Percentiles rank a stretch among this genome's conserved stretches.
Evolutionary conservation across 2,113 vertebrate species (phyloP).

Genomic region (Grammomys dolichurus): DNA sequence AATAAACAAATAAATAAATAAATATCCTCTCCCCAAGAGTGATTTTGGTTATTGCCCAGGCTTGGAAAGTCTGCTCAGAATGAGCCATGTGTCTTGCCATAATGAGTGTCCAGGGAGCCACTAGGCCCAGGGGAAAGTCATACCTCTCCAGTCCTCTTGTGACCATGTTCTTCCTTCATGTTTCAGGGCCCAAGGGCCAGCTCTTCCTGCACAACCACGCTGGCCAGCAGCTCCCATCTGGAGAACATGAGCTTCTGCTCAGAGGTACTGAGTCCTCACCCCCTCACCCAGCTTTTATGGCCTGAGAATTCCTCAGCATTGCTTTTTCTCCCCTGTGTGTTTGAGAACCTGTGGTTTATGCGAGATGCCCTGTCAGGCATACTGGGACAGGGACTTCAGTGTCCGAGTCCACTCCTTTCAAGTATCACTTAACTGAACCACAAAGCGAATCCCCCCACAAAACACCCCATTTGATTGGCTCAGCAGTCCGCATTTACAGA

Average conservation of each 20-base stretch:
- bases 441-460: not conserved
- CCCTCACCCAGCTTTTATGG: slow-evolving; percentile 62
- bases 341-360: slow-evolving; percentile 44
- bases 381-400: not conserved
- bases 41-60: not conserved
- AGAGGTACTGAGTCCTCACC: not conserved
- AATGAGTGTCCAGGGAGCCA: not conserved
- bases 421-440: slow-evolving; percentile 62
- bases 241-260: slow-evolving; percentile 7
- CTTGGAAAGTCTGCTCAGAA: not conserved
- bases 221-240: not conserved
- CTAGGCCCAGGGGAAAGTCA: not conserved
- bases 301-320: not conserved
- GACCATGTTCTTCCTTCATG: not conserved
- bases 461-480: not conserved
- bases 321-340: not conserved
- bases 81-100: not conserved
- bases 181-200: not conserved
- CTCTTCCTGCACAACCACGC: not conserved
- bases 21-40: not conserved
- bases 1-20: not conserved
- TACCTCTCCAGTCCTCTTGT: slow-evolving; percentile 52
- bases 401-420: slow-evolving; percentile 44
- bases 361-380: not conserved
- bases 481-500: slow-evolving; percentile 13